Percentiles rank a stretch among this genome's conserved stretches.
Evolutionary conservation across 92 coral and sea anemone species (phyloP).

Genomic region (Parazoanthus atlanticus): DNA sequence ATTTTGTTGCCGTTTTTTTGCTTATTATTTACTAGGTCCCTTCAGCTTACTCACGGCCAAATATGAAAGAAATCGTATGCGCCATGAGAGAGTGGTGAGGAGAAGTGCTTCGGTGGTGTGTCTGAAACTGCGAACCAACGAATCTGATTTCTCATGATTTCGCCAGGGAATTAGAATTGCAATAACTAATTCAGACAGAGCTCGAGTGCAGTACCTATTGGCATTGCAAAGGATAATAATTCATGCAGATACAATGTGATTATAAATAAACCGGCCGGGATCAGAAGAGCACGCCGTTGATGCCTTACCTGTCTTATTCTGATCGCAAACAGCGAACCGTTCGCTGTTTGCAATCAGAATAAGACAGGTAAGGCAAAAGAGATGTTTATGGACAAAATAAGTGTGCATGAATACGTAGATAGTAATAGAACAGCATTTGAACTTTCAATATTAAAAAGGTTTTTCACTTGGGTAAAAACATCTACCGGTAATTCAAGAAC

Average conservation of each 20-base stretch:
- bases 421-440: too few relatives aligned
- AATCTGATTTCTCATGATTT: slow-evolving; percentile 13
- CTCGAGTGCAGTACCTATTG: slow-evolving; percentile 25
- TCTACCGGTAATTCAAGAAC: too few relatives aligned
- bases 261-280: background rate
- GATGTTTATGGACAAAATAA: background rate
- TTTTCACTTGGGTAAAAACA: too few relatives aligned
- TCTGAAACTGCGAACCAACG: slow-evolving; percentile 9
- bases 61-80: slow-evolving; percentile 14
- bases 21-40: background rate
- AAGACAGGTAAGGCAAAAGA: too few relatives aligned
- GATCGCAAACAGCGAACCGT: too few relatives aligned
- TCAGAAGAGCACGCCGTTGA: slow-evolving; percentile 13
- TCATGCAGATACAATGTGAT: slow-evolving; percentile 22
- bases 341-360: slow-evolving; percentile 19
- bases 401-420: too few relatives aligned
- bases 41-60: slow-evolving; percentile 4
- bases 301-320: too few relatives aligned
- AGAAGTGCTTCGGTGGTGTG: slow-evolving; percentile 18
- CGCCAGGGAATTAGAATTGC: slow-evolving; percentile 7
- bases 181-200: slow-evolving; percentile 12
- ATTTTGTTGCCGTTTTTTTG: background rate
- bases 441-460: too few relatives aligned
- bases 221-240: slow-evolving; percentile 15
- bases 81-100: slow-evolving; percentile 10